These are phyloP conservation scores for Ploceus nigricollis DNA, from an alignment of 2,113 vertebrate species.

Conservation along the genomic window DNA sequence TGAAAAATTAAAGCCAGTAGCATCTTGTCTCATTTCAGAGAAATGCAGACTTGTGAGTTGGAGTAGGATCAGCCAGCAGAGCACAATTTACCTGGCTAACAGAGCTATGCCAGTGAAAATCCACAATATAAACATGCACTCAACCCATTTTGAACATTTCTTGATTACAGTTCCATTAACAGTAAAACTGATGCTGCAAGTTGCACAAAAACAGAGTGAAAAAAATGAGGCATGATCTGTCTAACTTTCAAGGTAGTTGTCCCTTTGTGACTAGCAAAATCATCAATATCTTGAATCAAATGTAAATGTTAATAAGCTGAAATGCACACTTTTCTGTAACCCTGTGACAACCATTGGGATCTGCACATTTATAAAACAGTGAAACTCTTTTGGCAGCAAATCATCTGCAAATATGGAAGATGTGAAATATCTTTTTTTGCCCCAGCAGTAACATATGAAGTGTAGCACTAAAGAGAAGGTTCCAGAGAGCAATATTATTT, in stretches of 20 bases:
- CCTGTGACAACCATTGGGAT: neutral
- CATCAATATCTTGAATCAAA: conserved; percentile 20
- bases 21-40: neutral
- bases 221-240: neutral
- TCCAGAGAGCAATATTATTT: neutral
- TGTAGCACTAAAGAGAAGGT: neutral
- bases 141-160: neutral
- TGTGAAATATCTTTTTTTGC: conserved; percentile 38
- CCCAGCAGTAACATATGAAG: conserved; percentile 5
- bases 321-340: neutral
- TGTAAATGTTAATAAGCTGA: neutral
- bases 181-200: neutral
- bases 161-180: neutral
- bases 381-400: neutral
- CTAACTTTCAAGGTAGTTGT: neutral
- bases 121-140: neutral
- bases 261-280: neutral
- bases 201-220: neutral
- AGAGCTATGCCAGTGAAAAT: neutral
- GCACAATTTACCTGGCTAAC: neutral
- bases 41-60: neutral
- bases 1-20: neutral
- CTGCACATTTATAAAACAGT: neutral
- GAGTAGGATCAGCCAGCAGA: neutral
- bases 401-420: conserved; percentile 47